Evolutionary conservation across 2,113 vertebrate species (phyloP), one percentile per base, ranked within the genome.

Genomic region (Scatophagus argus): DNA sequence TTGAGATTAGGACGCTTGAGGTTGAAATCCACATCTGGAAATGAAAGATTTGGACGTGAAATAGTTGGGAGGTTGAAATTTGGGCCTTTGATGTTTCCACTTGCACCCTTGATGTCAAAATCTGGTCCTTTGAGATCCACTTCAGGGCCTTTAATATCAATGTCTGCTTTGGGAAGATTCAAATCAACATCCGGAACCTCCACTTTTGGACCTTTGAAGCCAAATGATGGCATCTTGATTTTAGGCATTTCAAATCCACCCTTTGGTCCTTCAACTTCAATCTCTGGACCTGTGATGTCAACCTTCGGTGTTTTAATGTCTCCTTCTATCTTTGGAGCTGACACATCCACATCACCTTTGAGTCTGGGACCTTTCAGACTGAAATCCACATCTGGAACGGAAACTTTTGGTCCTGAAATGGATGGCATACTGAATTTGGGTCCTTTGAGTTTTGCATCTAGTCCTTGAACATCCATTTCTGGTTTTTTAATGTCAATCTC

Each of bases 341-440:
- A 95, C 6, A 56, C 81, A 27, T 96, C 94, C 0, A 96, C 79
- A 70, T 79, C 92, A 0, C 27, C 80, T 3, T 67, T 49, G 0
- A 76, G 0, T 7, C 93, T 94, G 2, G 94, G 93, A 0, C 84
- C 82, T 44, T 94, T 95, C 1, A 96, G 21, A 11, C 85, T 89
- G 6, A 96, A 3, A 13, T 96, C 94, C 0, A 95, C 74, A 55
- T 79, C 92, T 0, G 93, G 89, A 1, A 85, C 32, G 9, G 54
- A 29, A 16, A 54, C 2, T 2, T 58, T 79, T 0, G 71, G 71
- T 21, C 79, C 75, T 3, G 41, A 55, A 2, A 77, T 31, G 0
- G 2, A 13, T 0, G 86, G 79, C 61, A 84, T 46, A 1, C 23
- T 63, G n/a, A 87, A 14, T 21, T 77, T 79, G 0, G 76, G 41